Evolutionary conservation across 2,797 vertebrate species (phyloP).

Genomic region (Chaetophractus vellerosus): DNA sequence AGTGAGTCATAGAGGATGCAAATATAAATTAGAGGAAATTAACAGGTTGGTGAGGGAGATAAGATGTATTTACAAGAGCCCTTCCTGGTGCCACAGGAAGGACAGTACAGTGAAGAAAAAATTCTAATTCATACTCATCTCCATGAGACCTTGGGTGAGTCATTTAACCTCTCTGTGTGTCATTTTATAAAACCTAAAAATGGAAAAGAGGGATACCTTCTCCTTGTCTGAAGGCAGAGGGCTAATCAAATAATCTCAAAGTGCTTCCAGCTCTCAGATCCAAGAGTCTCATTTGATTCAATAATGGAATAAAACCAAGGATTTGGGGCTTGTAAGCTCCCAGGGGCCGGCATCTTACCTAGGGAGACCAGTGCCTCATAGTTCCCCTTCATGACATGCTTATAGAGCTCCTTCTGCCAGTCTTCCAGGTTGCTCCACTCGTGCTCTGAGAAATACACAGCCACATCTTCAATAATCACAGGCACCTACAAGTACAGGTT

Average conservation of each 20-base stretch:
- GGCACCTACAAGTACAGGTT: conserved; percentile 72
- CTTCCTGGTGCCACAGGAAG: fast-evolving
- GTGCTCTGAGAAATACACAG: conserved; percentile 75
- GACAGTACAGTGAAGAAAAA: background rate
- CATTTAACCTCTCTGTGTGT: background rate
- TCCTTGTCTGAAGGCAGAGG: background rate
- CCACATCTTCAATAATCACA: conserved; percentile 39
- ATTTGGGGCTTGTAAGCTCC: too few species aligned
- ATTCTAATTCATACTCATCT: background rate
- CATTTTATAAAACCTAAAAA: background rate
- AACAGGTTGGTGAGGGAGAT: background rate
- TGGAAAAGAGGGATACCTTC: background rate
- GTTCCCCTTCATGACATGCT: conserved; percentile 58
- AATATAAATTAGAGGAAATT: background rate
- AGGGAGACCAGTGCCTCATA: conserved; percentile 70
- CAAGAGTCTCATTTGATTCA: background rate
- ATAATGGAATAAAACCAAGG: background rate
- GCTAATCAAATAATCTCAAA: background rate
- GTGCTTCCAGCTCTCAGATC: background rate
- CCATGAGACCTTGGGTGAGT: background rate
- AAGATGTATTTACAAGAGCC: background rate
- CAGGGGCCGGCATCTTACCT: conserved; percentile 69
- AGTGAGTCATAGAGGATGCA: background rate
- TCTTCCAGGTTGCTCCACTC: conserved; percentile 75
- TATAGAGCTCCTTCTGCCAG: conserved; percentile 81